Evolutionary conservation across 2,888 invertebrate species (phyloP), one percentile per base, ranked within the genome.

Genomic region (Idaea aversata): DNA sequence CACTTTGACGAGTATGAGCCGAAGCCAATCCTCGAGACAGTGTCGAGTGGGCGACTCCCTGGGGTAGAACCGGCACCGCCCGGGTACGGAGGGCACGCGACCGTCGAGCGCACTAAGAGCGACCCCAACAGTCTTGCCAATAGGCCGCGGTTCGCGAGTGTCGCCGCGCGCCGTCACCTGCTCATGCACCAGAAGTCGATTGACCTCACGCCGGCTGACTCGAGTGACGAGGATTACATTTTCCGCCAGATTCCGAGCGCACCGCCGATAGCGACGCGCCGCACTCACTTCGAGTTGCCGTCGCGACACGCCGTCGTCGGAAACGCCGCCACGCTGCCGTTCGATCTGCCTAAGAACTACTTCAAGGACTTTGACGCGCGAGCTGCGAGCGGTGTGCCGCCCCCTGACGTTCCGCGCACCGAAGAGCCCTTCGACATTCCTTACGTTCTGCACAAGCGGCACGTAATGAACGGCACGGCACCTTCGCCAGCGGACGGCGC

Each of bases 161-260:
- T 95, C 5, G 96, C 94, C 79, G 95, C 95, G 4, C 94, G 97
- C n/a, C 93, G 97, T 16, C 95, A 97, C 85, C 95, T 97, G 36
- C 84, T 97, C 34, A 97, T 96, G 95, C 97, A 97, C 86, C 97
- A 97, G 78, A 97, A 97, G 81, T 97, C 97, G 0, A 97, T 97
- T 67, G 97, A 97, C 80, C 87, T 97, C 36, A 97, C 97, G 1
- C 97, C 97, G 5, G 97, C 97, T 0, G 97, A 97, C 85, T 97
- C 97, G 0, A 97, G 97, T 68, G 97, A 97, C 78, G 97, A 97
- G 82, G 97, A 97, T 84, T 96, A 96, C 77, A 94, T 96, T 25
- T 96, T 96, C 78, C 95, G 95, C 69, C 96, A 96, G 88, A 96
- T 96, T 75, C 95, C 95, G 0, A 96, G 96, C 80, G 96, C 96